A percentile compares a stretch with the other conserved stretches of the same genome.
phyloP scores from a whole-genome alignment of 2,113 vertebrate species.

The Pangasianodon hypophthalmus region DNA sequence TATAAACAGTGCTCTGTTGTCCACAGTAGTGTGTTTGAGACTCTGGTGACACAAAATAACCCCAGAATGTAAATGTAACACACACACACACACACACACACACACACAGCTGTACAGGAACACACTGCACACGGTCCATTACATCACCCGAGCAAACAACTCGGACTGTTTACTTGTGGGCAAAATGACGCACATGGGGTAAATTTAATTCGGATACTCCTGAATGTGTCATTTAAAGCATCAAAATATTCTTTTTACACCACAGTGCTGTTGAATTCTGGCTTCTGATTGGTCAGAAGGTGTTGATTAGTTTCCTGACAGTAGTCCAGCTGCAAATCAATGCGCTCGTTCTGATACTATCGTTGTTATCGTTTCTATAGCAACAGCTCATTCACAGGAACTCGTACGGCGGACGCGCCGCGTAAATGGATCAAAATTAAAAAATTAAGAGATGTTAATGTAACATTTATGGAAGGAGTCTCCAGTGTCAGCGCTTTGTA shows the following conservation, averaged over 20 bases:
- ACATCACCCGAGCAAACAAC: slow-evolving; percentile 28
- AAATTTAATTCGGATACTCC: not conserved
- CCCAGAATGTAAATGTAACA: not conserved
- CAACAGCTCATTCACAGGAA: not conserved
- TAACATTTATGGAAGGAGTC: not conserved
- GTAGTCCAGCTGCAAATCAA: not conserved
- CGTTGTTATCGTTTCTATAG: not conserved
- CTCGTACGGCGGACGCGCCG: no score
- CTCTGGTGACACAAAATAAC: not conserved
- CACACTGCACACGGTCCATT: slow-evolving; percentile 13
- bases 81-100: slow-evolving; percentile 24
- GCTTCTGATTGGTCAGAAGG: not conserved
- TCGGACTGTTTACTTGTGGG: not conserved
- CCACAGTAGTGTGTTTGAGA: not conserved
- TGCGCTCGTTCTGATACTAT: not conserved
- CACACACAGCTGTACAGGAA: not conserved
- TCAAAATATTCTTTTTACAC: not conserved
- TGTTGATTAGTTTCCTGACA: not conserved
- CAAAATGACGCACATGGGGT: not conserved
- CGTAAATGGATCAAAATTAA: no score
- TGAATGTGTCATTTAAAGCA: not conserved
- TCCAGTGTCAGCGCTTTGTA: not conserved
- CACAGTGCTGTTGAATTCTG: no score
- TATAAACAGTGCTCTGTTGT: slow-evolving; percentile 27
- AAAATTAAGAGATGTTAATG: not conserved